Evolutionary conservation across 2,797 vertebrate species (phyloP), one percentile per base, ranked within the genome.

Genomic region (Sebastes hopkinsi): DNA sequence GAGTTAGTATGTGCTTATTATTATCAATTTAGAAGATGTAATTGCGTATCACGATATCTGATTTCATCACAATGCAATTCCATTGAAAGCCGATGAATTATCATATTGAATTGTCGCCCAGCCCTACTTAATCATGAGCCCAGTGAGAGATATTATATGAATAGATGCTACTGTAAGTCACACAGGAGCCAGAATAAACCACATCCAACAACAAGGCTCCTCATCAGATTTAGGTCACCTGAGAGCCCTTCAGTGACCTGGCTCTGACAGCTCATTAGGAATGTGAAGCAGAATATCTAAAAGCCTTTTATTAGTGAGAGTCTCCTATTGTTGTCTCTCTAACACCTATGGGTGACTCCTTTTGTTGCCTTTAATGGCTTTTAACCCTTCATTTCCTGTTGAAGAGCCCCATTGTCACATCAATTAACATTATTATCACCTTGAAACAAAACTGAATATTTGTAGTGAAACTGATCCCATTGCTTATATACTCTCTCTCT

Each of bases 361-460:
- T 81, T 91, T 89, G 82, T 85, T 81, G 42, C 52, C 42, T 82
- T 67, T 83, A 78, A 87, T 81, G 72, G 36, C 38, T 76, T 72
- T 83, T 83, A 91, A 88, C 82, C 59, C 38, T 75, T 75, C 66
- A 78, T 80, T 90, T 91, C 85, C 81, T 74, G 70, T 61, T 6
- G 22, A 56, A 20, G 30, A 42, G 52, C 23, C n/a, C 25, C 62
- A 82, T 56, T 75, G 66, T 72, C 67, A 83, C 16, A 55, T 7
- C 61, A 83, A 74, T 87, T 79, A 77, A 61, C 69, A 70, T 66
- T 46, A 50, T 80, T 50, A 85, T 25, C 65, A 75, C 76, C 6
- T 25, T 32, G 3, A 75, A 59, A 72, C 20, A 58, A 38, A 1
- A 5, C 6, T 11, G 54, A 59, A n/a, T 25, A 3, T 46, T 22